Base-by-base conservation (phyloP, 2,888 invertebrate genomes). In the Tenodera sinensis region DNA sequence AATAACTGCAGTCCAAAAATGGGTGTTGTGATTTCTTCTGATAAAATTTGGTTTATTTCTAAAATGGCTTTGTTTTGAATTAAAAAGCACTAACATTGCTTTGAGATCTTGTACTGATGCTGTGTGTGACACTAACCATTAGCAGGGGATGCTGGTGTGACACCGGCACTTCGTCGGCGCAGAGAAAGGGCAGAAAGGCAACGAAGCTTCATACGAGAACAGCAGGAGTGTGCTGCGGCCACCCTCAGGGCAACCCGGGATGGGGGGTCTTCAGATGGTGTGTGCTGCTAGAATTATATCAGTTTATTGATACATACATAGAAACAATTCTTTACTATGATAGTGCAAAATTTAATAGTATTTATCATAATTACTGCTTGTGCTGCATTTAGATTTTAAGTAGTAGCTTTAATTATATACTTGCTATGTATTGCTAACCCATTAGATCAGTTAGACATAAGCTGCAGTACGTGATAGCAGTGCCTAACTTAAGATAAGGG, bases 131-230 rank as follows among this genome's bases (percentile, higher is more conserved):
- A 71, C 54, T 71, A 71, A 71, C 54, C 81, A 47, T 92, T 92
- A 93, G 94, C 93, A 90, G 93, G 92, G 91, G 95, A 95, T 92
- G 96, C 96, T 92, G 98, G 97, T 91, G 96, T 98, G 47, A 97
- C 96, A 47, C 96, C 98, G 84, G 97, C 97, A 88, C 94, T 98
- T 90, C 95, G 97, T 92, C 95, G 97, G 91, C 95, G 98, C 90
- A 95, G 97, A 90, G 97, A 98, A 91, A 95, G 98, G 91, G 97
- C 96, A 85, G 97, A 97, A 91, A 95, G 98, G 90, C 98, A 98
- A 92, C 96, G 97, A 89, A 97, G 96, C 92, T 97, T 97, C 92
- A 96, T 97, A 92, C 95, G 96, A 92, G 97, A 98, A 92, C 98
- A 97, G 92, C 95, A 97, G 92, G 97, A 97, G 93, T 95, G 95